A percentile compares a stretch with the other conserved stretches of the same genome.
phyloP scores from a whole-genome alignment of 2,888 invertebrate genomes.

The Apantesis nais region DNA sequence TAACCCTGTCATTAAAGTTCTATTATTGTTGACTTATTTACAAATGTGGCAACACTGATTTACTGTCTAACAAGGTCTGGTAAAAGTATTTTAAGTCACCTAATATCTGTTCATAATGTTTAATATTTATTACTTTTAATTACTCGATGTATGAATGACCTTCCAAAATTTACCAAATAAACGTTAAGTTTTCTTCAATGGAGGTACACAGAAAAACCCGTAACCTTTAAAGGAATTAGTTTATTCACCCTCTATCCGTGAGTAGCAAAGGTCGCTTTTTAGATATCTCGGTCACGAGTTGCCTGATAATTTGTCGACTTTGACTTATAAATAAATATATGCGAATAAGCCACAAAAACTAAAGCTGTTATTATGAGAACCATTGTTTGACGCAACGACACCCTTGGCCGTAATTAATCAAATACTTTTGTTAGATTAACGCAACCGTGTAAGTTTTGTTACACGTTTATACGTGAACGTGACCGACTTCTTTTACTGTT shows the following conservation, averaged over 20 bases:
- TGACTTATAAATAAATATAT: slow-evolving; percentile 35
- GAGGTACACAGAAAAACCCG: slow-evolving; percentile 24
- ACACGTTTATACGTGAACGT: slow-evolving; percentile 20
- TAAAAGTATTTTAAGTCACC: slow-evolving; percentile 3
- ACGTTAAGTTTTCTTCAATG: slow-evolving; percentile 26
- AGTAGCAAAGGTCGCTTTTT: slow-evolving; percentile 62
- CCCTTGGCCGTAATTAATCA: slow-evolving; percentile 64
- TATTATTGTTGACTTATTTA: slow-evolving; percentile 58
- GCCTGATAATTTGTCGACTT: slow-evolving; percentile 46
- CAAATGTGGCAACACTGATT: slow-evolving; percentile 33
- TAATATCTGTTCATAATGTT: slow-evolving; percentile 18
- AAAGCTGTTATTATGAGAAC: slow-evolving; percentile 55
- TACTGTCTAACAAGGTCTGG: slow-evolving; percentile 22
- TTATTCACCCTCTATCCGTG: slow-evolving; percentile 63
- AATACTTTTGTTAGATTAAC: slow-evolving; percentile 46
- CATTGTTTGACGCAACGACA: slow-evolving; percentile 49
- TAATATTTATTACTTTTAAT: slow-evolving; percentile 12
- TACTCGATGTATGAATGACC: slow-evolving; percentile 22
- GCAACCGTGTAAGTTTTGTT: slow-evolving; percentile 24
- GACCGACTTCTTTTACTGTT: slow-evolving; percentile 30
- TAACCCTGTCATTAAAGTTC: slow-evolving; percentile 56
- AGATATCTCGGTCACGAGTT: slow-evolving; percentile 55
- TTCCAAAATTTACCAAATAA: slow-evolving; percentile 14
- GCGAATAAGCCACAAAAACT: slow-evolving; percentile 49
- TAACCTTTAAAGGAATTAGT: slow-evolving; percentile 54